These are phyloP conservation scores for Schizotus pectinicornis DNA, from an alignment of 2,888 invertebrate species.

Conservation along the genomic window DNA sequence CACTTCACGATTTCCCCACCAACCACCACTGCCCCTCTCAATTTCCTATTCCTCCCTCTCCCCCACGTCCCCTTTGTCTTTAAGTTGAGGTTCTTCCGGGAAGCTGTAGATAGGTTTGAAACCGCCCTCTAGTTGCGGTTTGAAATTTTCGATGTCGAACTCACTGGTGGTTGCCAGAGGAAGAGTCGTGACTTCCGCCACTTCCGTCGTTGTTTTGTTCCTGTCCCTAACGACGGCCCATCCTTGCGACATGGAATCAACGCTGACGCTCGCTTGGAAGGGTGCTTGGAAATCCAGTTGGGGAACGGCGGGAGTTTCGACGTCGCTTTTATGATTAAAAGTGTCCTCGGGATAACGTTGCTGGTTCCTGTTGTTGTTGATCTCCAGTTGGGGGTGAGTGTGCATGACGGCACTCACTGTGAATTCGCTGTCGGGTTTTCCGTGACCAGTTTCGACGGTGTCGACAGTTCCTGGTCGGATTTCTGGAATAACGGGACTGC, in stretches of 20 bases:
- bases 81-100: conserved; percentile 43
- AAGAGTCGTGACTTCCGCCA: conserved; percentile 49
- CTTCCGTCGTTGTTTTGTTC: conserved; percentile 41
- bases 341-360: conserved; percentile 27
- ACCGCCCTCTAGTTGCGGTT: conserved; percentile 72
- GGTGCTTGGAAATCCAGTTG: conserved; percentile 70
- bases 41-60: conserved; percentile 38
- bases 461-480: conserved; percentile 53
- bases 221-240: conserved; percentile 65
- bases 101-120: conserved; percentile 71
- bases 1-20: conserved; percentile 24
- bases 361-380: conserved; percentile 20
- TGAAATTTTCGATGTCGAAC: conserved; percentile 71
- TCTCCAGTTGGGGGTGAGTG: conserved; percentile 47
- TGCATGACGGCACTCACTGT: conserved; percentile 58
- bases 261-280: conserved; percentile 70
- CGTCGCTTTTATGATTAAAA: conserved; percentile 19
- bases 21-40: conserved; percentile 8
- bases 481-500: conserved; percentile 60
- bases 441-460: conserved; percentile 30
- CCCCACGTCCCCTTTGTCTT: conserved; percentile 32
- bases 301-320: conserved; percentile 44
- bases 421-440: conserved; percentile 45
- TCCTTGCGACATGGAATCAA: conserved; percentile 65
- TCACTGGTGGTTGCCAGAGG: conserved; percentile 57